Base-by-base conservation (phyloP, 2,113 vertebrate genomes). In the Amblyornis subalaris region DNA sequence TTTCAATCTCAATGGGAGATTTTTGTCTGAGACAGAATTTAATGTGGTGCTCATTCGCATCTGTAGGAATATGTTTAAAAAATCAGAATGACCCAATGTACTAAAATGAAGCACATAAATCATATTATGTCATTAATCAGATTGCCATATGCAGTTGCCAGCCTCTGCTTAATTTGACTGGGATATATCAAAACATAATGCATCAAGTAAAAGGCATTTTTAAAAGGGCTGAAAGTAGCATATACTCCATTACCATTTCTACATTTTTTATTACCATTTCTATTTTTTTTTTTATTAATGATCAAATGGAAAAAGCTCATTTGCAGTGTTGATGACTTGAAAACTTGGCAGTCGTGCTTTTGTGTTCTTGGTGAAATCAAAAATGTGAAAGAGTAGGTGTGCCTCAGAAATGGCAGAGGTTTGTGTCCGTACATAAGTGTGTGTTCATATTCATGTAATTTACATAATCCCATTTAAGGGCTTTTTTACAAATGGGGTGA, bases 41-140 rank as follows among this genome's bases (percentile, higher is more conserved):
- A 94, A 90, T 94, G 80, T 69, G 24, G 36, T 95, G 29, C 48
- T 93, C 47, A 24, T 93, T 95, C 78, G 89, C 64, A 73, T 95
- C 77, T 91, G 66, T 35, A 77, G 85, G 75, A 93, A 91, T 71
- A 58, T 51, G 80, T 94, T 90, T 51, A 80, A 95, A 84, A 95
- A 85, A 45, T 84, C 83, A 91, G 64, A 94, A 83, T 72, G 77
- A 78, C 84, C 86, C 65, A 72, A 47, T 76, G 47, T 73, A 50
- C 71, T 85, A 40, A 95, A 96, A 89, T 88, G 91, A 93, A 91
- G 74, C 69, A 47, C 69, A 92, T 96, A 94, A 90, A 96, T 96
- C 93, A 89, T 72, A 69, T 90, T 80, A 76, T 85, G 82, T 48
- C 81, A 70, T 91, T 94, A 94, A 94, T 93, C 91, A 95, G 78